Evolutionary conservation across 2,113 vertebrate genomes (phyloP), one percentile per base, ranked within the genome.

Genomic region (Urocolius indicus): DNA sequence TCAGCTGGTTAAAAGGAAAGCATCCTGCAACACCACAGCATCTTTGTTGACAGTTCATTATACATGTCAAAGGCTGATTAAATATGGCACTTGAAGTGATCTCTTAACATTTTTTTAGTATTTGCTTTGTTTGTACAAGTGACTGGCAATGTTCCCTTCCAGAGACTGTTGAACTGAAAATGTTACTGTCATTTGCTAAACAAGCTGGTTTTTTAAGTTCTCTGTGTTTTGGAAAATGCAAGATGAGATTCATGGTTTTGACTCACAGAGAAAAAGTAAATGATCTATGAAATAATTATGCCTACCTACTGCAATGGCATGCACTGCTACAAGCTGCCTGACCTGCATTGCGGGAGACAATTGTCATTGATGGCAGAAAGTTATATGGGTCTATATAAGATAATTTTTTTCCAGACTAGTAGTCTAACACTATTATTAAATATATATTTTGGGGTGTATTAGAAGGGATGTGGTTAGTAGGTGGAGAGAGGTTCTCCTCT

Each of bases 251-350:
- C 55, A 58, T 48, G 41, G 55, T 54, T 45, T 71, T 5, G 4
- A 62, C 66, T 90, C 59, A 55, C 48, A 73, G 48, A 62, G 81
- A 83, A 22, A 93, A 84, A 41, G 9, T 67, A 45, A 94, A 90
- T 69, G 54, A 88, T 49, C 6, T 63, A 69, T 79, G 48, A 72
- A 84, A 82, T 79, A 87, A 75, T 72, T 66, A 63, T 61, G 22
- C 18, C 20, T 72, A 6, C 32, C 30, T 72, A 36, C n/a, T 77
- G 36, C 48, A 80, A 49, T 32, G 8, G 6, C n/a, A 46, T 54
- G 15, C 17, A 13, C 17, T 68, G 16, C 23, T 77, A 75, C 54
- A 79, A 41, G 21, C 71, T 89, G 26, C 45, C 57, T 78, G 55
- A 86, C 20, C 32, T 45, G 57, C 10, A 19, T 6, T 32, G 13